Conservation (phyloP, 2,797 vertebrate species). For the Prionace glauca region DNA sequence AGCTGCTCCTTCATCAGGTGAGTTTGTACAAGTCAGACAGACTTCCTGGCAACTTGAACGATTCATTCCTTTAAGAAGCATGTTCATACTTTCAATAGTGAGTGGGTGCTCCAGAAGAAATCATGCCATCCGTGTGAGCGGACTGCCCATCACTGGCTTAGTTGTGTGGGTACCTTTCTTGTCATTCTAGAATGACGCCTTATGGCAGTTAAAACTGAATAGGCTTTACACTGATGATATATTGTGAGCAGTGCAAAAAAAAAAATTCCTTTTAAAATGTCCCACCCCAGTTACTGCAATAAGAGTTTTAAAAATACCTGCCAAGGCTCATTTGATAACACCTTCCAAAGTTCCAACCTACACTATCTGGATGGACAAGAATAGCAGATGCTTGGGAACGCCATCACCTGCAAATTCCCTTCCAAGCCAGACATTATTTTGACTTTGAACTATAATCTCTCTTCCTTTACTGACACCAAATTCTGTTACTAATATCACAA, state of each 20-base stretch:
- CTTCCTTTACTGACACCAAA: not conserved
- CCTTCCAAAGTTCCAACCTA: not conserved
- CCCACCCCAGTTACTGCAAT: not conserved
- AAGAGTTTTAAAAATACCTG: not conserved
- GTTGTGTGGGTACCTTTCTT: not conserved
- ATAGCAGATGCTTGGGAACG: not conserved
- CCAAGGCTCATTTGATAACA: not conserved
- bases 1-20: no score
- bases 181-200: not conserved
- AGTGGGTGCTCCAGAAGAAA: not conserved
- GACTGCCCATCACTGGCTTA: not conserved
- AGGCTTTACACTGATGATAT: not conserved
- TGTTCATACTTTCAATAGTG: not conserved
- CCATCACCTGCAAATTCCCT: not conserved
- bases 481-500: not conserved
- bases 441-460: not conserved
- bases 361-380: not conserved
- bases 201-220: not conserved
- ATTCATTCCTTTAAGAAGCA: not conserved
- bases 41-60: not conserved
- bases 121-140: not conserved
- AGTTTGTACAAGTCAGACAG: not conserved
- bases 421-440: not conserved
- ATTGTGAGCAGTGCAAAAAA: no score
- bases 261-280: not conserved